Percentiles rank a stretch among this genome's conserved stretches.
phyloP scores from a whole-genome alignment of 2,888 invertebrate genomes.

The Drosophila putrida region DNA sequence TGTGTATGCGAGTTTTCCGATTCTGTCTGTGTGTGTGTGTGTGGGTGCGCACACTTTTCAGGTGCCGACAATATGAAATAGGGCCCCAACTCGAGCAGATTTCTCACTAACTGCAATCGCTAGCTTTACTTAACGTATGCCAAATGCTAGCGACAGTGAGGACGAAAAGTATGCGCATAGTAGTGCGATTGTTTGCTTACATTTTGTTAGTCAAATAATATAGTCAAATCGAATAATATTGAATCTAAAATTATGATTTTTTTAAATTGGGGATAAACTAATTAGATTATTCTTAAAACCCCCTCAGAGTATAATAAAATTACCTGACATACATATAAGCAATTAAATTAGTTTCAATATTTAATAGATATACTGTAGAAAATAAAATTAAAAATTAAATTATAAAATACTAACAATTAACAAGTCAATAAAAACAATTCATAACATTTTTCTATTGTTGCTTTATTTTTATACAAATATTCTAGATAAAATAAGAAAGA shows the following conservation, averaged over 20 bases:
- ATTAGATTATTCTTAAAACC: too few relatives aligned
- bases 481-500: neutral
- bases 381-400: too few relatives aligned
- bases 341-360: too few relatives aligned
- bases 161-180: constrained; percentile 35
- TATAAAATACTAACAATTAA: too few relatives aligned
- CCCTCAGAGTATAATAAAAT: too few relatives aligned
- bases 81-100: constrained; percentile 57
- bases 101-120: constrained; percentile 47
- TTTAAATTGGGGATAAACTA: too few relatives aligned
- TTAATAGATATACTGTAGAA: too few relatives aligned
- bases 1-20: constrained; percentile 19
- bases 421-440: too few relatives aligned
- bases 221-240: neutral
- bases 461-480: too few relatives aligned
- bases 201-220: neutral
- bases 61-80: constrained; percentile 76
- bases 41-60: constrained; percentile 34
- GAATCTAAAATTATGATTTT: too few relatives aligned
- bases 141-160: constrained; percentile 42
- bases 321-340: too few relatives aligned
- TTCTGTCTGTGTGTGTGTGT: constrained; percentile 14
- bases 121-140: constrained; percentile 50
- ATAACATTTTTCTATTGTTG: neutral
- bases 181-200: neutral